A percentile compares a stretch with the other conserved stretches of the same genome.
phyloP scores from a whole-genome alignment of 2,113 vertebrate genomes.

The Brachypteracias leptosomus region DNA sequence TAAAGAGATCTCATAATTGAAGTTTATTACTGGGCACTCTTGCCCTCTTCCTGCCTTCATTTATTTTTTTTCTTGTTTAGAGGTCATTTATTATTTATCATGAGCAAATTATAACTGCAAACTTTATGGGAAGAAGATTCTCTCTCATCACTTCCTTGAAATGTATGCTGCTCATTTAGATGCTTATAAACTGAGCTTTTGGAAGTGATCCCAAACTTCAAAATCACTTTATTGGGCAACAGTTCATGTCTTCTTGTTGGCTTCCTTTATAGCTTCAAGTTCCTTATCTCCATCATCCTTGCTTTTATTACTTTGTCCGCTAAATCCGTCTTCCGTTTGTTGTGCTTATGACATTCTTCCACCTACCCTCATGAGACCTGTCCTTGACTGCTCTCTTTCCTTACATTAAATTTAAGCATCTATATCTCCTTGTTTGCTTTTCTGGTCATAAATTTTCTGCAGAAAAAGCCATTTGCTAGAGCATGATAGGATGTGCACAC shows the following conservation, averaged over 20 bases:
- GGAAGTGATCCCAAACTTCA: constrained; percentile 8
- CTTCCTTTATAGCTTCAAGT: neutral
- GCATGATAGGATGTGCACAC: neutral
- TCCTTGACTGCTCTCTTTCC: neutral
- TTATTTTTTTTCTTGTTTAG: neutral
- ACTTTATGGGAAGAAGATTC: neutral
- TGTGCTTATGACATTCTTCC: neutral
- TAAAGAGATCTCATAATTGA: neutral
- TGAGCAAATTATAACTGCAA: neutral
- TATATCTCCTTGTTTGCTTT: neutral
- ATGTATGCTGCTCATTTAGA: neutral
- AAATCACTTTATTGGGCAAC: neutral
- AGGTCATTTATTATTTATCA: constrained; percentile 39
- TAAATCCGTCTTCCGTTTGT: neutral
- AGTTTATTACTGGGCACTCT: neutral
- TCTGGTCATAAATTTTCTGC: neutral
- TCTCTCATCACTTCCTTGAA: neutral
- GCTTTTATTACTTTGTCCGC: neutral
- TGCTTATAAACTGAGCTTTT: neutral
- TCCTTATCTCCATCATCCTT: neutral
- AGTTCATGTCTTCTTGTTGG: neutral
- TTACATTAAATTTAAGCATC: neutral
- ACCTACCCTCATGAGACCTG: neutral
- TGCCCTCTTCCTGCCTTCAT: neutral
- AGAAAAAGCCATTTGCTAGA: neutral